A percentile compares a stretch with the other conserved stretches of the same genome.
These are phyloP conservation scores for Electrophaes corylata DNA, from an alignment of 2,888 invertebrate species.

Conservation along the genomic window DNA sequence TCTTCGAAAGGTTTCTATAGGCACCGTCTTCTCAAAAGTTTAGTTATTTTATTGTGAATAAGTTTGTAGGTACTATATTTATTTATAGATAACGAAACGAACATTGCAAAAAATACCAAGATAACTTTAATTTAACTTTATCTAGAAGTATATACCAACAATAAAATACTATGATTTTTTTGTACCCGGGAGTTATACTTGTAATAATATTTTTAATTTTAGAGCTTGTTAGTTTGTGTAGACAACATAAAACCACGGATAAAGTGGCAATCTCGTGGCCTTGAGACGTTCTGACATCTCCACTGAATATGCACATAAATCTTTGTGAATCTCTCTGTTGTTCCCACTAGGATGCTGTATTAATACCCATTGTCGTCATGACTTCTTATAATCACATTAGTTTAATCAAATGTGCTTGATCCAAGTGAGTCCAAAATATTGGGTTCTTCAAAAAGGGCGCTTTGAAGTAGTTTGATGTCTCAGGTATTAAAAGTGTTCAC, in stretches of 20 bases:
- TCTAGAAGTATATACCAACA: neutral
- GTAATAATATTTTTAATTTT: constrained; percentile 9
- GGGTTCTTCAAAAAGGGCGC: neutral
- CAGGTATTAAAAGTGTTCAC: too few species aligned
- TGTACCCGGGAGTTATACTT: constrained; percentile 4
- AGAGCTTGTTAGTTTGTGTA: constrained; percentile 17
- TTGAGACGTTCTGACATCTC: constrained; percentile 60
- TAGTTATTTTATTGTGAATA: too few species aligned
- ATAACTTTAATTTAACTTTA: too few species aligned
- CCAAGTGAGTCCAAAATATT: neutral
- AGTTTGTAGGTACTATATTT: too few species aligned
- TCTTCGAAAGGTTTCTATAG: too few species aligned
- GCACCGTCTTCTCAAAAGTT: too few species aligned
- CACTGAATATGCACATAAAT: constrained; percentile 63
- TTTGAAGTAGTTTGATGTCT: too few species aligned
- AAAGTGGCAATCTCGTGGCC: constrained; percentile 46
- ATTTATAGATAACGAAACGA: too few species aligned
- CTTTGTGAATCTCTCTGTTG: constrained; percentile 61
- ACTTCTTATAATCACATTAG: constrained; percentile 41
- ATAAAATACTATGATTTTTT: neutral
- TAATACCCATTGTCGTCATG: constrained; percentile 44
- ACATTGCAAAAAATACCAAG: too few species aligned
- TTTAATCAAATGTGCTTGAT: constrained; percentile 18
- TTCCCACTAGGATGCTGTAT: constrained; percentile 43
- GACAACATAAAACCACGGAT: constrained; percentile 31